These are phyloP conservation scores for Haemorhous mexicanus DNA, from an alignment of 2,113 vertebrate species.

Conservation along the genomic window DNA sequence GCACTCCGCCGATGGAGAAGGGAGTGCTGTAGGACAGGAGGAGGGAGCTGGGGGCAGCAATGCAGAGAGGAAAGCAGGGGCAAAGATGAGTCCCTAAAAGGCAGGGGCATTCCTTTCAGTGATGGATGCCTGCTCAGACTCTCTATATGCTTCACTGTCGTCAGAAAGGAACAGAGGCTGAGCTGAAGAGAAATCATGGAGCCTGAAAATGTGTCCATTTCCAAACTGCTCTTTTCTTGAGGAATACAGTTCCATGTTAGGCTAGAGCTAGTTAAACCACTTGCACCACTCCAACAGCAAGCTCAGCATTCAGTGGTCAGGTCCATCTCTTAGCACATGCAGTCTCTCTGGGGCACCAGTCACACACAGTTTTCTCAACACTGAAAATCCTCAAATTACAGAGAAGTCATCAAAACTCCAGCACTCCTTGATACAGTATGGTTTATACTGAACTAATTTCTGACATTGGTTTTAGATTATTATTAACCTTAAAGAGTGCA, in stretches of 20 bases:
- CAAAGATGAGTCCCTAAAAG: neutral
- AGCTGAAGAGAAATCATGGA: neutral
- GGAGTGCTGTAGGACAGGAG: neutral
- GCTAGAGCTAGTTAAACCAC: neutral
- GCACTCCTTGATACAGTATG: neutral
- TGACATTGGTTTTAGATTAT: neutral
- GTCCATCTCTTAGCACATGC: fast-evolving
- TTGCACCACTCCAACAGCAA: neutral
- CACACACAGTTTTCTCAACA: neutral
- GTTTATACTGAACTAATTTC: neutral
- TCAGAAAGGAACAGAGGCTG: neutral
- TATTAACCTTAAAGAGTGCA: neutral
- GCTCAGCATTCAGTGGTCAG: fast-evolving
- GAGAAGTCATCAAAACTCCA: neutral
- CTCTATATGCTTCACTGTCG: neutral
- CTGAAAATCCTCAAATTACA: neutral
- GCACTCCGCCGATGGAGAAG: fast-evolving
- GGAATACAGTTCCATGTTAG: neutral
- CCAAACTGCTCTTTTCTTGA: neutral
- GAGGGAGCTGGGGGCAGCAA: neutral
- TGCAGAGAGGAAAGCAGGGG: fast-evolving
- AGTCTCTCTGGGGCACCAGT: neutral
- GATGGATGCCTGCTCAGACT: neutral
- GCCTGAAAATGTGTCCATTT: neutral
- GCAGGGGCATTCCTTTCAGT: neutral